phyloP scores from a whole-genome alignment of 2,888 invertebrate genomes.

The Drepanosiphum platanoidis region DNA sequence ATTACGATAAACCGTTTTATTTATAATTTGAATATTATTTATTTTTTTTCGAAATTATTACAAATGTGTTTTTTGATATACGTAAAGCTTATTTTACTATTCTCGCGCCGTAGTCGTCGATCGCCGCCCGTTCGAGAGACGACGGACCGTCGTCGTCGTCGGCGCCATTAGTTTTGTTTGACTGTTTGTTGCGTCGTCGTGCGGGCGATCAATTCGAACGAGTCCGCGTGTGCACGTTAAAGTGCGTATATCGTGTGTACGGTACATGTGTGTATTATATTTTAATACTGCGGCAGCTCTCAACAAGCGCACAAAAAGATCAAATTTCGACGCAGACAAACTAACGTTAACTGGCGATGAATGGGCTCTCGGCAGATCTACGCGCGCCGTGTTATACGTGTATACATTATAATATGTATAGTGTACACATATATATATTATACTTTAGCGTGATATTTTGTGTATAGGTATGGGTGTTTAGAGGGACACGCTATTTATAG shows the following conservation, averaged over 20 bases:
- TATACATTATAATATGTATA: too few relatives aligned
- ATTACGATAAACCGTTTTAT: conserved; percentile 15
- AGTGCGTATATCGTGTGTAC: background rate
- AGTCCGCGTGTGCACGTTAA: background rate
- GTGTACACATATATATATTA: too few relatives aligned
- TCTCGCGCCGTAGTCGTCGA: background rate
- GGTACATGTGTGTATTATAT: background rate
- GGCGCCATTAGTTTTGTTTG: background rate
- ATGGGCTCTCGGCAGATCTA: background rate
- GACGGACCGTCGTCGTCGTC: background rate
- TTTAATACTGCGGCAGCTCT: background rate
- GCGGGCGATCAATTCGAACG: background rate
- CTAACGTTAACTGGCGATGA: conserved; percentile 39
- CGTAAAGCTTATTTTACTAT: too few relatives aligned
- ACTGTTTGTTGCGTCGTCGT: background rate
- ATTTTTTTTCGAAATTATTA: too few relatives aligned
- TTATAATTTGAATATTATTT: background rate
- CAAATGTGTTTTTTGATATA: too few relatives aligned
- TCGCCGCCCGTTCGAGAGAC: background rate
- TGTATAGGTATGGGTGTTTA: too few relatives aligned
- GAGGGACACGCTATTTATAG: too few relatives aligned
- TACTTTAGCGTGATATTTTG: too few relatives aligned
- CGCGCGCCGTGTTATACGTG: background rate
- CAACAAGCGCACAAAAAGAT: conserved; percentile 48
- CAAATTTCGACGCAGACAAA: conserved; percentile 48